Percentiles rank a stretch among this genome's conserved stretches.
Conservation (phyloP, 2,113 vertebrate species). For the Apaloderma vittatum region DNA sequence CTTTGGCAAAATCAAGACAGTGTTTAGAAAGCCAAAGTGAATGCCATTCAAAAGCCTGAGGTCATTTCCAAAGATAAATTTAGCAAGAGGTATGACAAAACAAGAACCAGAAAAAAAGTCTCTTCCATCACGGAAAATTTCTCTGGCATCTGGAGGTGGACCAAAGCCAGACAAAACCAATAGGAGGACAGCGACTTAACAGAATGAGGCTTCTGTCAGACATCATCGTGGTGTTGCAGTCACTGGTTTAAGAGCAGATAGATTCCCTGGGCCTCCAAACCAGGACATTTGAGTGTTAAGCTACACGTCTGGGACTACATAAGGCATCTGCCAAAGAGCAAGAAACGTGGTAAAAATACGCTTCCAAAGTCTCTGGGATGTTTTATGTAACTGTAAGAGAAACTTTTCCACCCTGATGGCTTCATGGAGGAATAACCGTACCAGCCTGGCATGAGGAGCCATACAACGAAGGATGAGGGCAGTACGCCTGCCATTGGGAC, state of each 20-base stretch:
- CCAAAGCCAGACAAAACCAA: not conserved
- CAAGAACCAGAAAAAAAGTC: not conserved
- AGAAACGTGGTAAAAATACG: not conserved
- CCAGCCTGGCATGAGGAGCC: not conserved
- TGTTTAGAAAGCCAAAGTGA: conserved; percentile 75
- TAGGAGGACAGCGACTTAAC: not conserved
- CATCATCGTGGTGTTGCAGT: fast-evolving
- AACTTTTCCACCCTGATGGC: not conserved
- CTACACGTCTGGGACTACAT: not conserved
- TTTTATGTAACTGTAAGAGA: not conserved
- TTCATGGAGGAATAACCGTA: not conserved
- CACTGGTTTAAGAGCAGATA: not conserved
- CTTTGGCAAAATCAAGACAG: conserved; percentile 71
- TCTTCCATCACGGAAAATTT: not conserved
- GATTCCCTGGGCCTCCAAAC: not conserved
- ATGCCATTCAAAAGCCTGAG: conserved; percentile 60
- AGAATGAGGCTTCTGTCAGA: not conserved
- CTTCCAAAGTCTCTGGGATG: not conserved
- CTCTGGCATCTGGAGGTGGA: not conserved
- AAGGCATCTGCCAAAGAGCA: not conserved
- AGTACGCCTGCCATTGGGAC: not conserved
- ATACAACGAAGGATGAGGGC: not conserved
- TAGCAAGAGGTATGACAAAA: not conserved
- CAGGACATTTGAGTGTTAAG: not conserved
- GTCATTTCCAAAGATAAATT: conserved; percentile 71